A percentile compares a stretch with the other conserved stretches of the same genome.
Evolutionary conservation across 2,888 invertebrate genomes (phyloP).

Genomic region (Stenodema calcarata): DNA sequence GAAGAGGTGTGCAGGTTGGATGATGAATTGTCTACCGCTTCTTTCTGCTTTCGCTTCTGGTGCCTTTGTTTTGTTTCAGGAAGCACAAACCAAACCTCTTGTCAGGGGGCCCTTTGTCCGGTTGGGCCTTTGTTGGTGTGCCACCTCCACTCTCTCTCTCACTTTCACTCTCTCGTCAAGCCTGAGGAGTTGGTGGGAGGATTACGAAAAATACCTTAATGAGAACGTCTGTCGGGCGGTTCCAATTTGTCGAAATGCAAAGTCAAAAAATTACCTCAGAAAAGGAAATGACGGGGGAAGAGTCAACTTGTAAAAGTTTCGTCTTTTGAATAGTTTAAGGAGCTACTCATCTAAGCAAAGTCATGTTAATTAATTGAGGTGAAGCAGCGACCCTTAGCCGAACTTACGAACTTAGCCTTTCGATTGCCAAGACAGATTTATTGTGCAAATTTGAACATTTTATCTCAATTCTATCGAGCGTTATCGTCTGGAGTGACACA

Average conservation of each 20-base stretch:
- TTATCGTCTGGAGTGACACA: too few species aligned
- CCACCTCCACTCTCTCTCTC: too few species aligned
- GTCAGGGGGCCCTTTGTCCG: not conserved
- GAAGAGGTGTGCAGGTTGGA: constrained; percentile 9
- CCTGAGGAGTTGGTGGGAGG: not conserved
- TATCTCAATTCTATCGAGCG: too few species aligned
- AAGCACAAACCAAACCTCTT: not conserved
- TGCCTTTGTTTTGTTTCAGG: not conserved
- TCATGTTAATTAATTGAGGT: too few species aligned
- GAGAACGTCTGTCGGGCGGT: not conserved
- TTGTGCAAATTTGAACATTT: too few species aligned
- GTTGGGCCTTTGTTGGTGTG: not conserved
- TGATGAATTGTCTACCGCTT: constrained; percentile 25
- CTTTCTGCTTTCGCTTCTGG: not conserved
- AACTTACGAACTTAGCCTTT: too few species aligned
- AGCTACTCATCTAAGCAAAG: too few species aligned
- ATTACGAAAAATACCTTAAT: not conserved
- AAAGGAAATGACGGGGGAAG: too few species aligned
- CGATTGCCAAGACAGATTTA: too few species aligned
- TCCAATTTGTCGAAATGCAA: not conserved
- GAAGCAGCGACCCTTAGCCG: too few species aligned
- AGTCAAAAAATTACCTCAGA: not conserved
- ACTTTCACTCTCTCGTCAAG: not conserved
- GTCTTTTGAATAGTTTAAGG: too few species aligned
- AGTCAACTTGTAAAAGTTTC: too few species aligned